Evolutionary conservation across 2,888 invertebrate species (phyloP), one percentile per base, ranked within the genome.

Genomic region (Ptychoptera contaminata): DNA sequence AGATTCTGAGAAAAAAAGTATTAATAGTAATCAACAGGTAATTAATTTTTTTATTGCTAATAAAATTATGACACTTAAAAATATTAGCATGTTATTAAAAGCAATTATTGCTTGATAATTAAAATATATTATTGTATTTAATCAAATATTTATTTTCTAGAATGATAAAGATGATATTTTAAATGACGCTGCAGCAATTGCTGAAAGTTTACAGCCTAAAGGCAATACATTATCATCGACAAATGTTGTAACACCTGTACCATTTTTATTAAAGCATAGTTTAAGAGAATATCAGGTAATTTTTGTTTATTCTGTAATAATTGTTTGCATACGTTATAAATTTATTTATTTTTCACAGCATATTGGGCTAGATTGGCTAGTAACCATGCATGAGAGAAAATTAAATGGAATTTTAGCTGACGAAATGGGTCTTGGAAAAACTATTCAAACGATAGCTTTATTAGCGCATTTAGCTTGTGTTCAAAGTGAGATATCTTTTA

Each of bases 371-470:
- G 93, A 96, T 67, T 96, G 96, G 96, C 71, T 96, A 55, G 92
- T 91, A 44, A 91, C 94, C 10, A 90, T 97, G 86, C 85, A 86
- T 62, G 88, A 93, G 56, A 80, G 92, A 56, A 84, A 88, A 60
- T 71, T 97, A 49, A 97, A 96, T 68, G 96, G 94, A 49, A 94
- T 96, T 60, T 72, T 96, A 45, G 93, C 93, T 11, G 93, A 94
- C 68, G 93, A 93, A 71, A 94, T 94, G 93, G 93, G 93, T 56
- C 73, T 94, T 52, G 94, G 94, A 51, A 94, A 94, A 72, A 94
- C 94, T 15, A 93, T 96, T 58, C 96, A 94, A 71, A 96, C 93
- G 0, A 94, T 96, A 56, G 87, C 94, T 8, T 71, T 96, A 51
- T 68, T 96, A 49, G 91, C 93, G 16, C 93, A 96, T 70, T 70